Base-by-base conservation (phyloP, 2,797 vertebrate genomes). In the Ctenochaetus hawaiiensis region DNA sequence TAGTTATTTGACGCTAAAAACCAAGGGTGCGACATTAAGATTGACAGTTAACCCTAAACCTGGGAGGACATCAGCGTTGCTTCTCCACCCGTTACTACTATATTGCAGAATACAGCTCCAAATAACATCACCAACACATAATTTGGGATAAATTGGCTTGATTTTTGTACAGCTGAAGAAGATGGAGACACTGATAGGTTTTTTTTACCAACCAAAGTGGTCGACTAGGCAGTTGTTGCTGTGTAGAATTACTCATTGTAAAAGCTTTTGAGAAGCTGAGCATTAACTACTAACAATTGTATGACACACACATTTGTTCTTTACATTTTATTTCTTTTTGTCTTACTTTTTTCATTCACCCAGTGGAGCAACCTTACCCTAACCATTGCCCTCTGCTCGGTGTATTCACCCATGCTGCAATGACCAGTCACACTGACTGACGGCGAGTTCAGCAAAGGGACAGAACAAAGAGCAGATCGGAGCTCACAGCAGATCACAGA, bases 401-500 rank as follows among this genome's bases (percentile, higher is more conserved):
- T 78, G 71, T 85, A 67, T 83, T 87, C 75, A 88, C 67, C 20
- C 51, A 57, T 53, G 62, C 44, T 20, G 26, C 57, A 63, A 23
- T 23, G 48, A 34, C 49, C 59, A 54, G 14, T 52, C 51, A 47
- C 49, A 53, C 66, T 39, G 49, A 12, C 30, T 59, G 59, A 75
- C 22, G 23, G 60, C 3, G 47, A 77, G 72, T 87, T 76, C 69
- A 77, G 67, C 54, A 5, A 60, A 43, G 23, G 67, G 81, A 85
- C 59, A 72, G 73, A 83, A 75, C 81, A 84, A 78, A 78, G 67
- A 88, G 79, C 71, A 75, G 67, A 62, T 6, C 6, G 1, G 49
- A 64, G 74, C 68, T 75, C 81, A 68, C 78, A 60, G 75, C 84
- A 82, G 75, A 84, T 54, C 80, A 54, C 78, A 79, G 72, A 86